phyloP scores from a whole-genome alignment of 2,888 invertebrate species.

The Synanthedon andrenaeformis region DNA sequence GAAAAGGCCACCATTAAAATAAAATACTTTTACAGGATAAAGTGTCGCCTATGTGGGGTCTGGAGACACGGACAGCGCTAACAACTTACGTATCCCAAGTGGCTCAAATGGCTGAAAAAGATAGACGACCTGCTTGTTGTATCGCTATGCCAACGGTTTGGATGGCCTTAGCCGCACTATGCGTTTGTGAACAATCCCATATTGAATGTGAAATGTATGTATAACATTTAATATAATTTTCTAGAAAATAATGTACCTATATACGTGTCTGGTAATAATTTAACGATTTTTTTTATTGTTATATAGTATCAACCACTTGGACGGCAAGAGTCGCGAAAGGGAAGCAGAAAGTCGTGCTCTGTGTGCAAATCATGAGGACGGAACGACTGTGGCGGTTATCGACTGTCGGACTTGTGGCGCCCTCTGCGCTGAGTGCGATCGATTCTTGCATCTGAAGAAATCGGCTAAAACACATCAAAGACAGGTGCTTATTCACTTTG shows the following conservation, averaged over 20 bases:
- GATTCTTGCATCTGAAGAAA: constrained; percentile 92
- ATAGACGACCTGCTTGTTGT: constrained; percentile 81
- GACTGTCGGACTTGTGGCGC: constrained; percentile 93
- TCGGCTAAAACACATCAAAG: constrained; percentile 87
- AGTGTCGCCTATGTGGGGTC: constrained; percentile 86
- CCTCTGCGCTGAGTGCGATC: constrained; percentile 95
- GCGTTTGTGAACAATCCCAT: constrained; percentile 92
- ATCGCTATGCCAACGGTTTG: constrained; percentile 88
- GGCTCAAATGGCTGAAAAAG: constrained; percentile 82
- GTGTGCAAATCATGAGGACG: constrained; percentile 97
- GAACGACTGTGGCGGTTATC: constrained; percentile 90
- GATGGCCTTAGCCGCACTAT: constrained; percentile 92
- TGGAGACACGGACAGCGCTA: constrained; percentile 87
- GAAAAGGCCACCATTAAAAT: too few species aligned
- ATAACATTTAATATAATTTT: background rate
- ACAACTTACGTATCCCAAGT: constrained; percentile 88
- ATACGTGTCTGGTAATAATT: background rate
- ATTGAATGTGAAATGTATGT: constrained; percentile 67
- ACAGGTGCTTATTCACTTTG: constrained; percentile 63
- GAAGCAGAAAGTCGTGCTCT: constrained; percentile 70
- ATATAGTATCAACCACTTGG: background rate
- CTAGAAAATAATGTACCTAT: too few species aligned
- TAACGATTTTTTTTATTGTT: too few species aligned
- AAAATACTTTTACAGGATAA: constrained; percentile 75
- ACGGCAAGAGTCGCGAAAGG: background rate